Conservation (phyloP, 2,888 invertebrate genomes). For the Ceraclea dissimilis region DNA sequence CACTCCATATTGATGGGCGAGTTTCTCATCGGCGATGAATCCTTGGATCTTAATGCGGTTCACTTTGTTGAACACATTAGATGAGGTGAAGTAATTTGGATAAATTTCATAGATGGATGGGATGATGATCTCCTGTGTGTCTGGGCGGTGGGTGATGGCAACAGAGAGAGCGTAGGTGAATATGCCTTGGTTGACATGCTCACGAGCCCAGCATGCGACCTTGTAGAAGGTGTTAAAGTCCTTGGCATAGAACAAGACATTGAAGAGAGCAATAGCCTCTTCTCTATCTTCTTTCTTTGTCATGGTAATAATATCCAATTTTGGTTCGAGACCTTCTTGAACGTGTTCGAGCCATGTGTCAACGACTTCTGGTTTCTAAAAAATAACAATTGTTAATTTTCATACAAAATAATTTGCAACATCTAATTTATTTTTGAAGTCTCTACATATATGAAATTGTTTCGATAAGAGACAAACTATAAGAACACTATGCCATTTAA, state of each 20-base stretch:
- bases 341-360: constrained; percentile 39
- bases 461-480: background rate
- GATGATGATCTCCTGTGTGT: constrained; percentile 49
- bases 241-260: constrained; percentile 52
- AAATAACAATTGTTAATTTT: background rate
- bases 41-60: constrained; percentile 40
- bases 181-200: constrained; percentile 53
- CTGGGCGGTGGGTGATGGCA: constrained; percentile 51
- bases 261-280: constrained; percentile 47
- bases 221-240: constrained; percentile 55
- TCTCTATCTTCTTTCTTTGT: constrained; percentile 31
- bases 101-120: constrained; percentile 61
- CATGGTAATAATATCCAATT: constrained; percentile 43
- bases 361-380: constrained; percentile 35
- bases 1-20: constrained; percentile 37
- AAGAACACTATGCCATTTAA: background rate
- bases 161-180: constrained; percentile 56
- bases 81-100: constrained; percentile 57
- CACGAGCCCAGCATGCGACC: constrained; percentile 49
- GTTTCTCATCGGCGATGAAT: constrained; percentile 31
- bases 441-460: too few relatives aligned
- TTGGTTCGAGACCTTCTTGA: constrained; percentile 43
- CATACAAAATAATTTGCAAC: background rate
- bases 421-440: background rate
- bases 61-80: constrained; percentile 44